Evolutionary conservation across 2,797 vertebrate genomes (phyloP), one percentile per base, ranked within the genome.

Genomic region (Xiphorhynchus erythropygius): DNA sequence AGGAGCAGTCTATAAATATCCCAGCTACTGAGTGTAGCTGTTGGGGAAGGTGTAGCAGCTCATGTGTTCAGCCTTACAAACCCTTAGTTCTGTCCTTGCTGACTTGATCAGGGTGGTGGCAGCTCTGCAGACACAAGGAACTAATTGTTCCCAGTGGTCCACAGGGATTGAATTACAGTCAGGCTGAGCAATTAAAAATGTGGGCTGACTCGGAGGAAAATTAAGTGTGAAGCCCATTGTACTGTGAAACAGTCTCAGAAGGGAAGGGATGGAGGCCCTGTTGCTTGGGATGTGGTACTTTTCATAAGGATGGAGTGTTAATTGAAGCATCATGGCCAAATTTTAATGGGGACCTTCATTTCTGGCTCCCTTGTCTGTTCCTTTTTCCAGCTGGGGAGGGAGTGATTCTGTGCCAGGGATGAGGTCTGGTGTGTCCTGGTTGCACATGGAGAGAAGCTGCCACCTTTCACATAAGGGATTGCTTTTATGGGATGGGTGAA

Each of bases 191-290:
- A 80, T 90, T 87, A 53, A 90, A 95, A 79, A 23, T 2, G 0
- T 13, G 46, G 70, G 50, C 85, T 89, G 80, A 63, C 84, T 73
- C 69, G 6, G 41, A 57, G 88, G 77, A 92, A n/a, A 93, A 75
- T 64, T 12, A 90, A 74, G 80, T 83, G 92, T 89, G 92, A 95
- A 90, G 81, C 64, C 69, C 30, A 4, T 57, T 90, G 74, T 90
- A 8, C 46, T 87, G 79, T 0, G 4, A 27, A 76, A 33, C 10
- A 18, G 55, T 2, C 73, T 93, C 92, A 13, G 73, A 86, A 87
- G 85, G 77, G 87, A 84, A 79, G 80, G 16, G 87, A 9, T 60
- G 89, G 87, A 93, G 68, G 63, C 80, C 50, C 65, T 32, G 47
- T 70, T 67, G 82, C 83, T 73, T 59, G 76, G 52, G 89, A 44